Base-by-base conservation (phyloP, 2,113 vertebrate species). In the Lethenteron camtschaticum region DNA sequence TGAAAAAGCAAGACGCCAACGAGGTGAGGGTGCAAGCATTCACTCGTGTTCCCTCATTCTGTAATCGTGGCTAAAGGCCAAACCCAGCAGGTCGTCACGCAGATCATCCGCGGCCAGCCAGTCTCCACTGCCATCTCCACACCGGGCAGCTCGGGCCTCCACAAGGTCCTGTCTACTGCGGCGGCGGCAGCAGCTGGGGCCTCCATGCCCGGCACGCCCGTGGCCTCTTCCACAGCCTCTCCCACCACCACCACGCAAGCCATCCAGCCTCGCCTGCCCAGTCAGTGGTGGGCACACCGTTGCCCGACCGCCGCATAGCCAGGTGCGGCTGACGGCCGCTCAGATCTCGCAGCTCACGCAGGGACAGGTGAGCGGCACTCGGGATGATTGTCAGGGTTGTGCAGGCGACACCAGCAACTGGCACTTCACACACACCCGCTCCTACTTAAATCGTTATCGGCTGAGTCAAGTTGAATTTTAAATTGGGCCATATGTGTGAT, bases 251-350 rank as follows among this genome's bases (percentile, higher is more conserved):
- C 63, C 10, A n/a, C n/a, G 63, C 63, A 66, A 10, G n/a, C n/a
- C n/a, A n/a, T 20, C n/a, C 63, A 66, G 10, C 9, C 63, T 16
- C 20, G n/a, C 9, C 63, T 66, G n/a, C 63, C 63, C n/a, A 1
- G 9, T 83, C 0, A 83, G 78, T 1, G 81, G 75, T 16, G 68
- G 58, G 69, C 9, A 41, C 66, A 56, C 70, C 24, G 55, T 60
- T 57, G 12, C 71, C 12, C 84, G 89, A 6, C 87, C 90, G 0
- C 92, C 94, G 71, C 95, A 99, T 78, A 92, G 95, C 18, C 92
- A 99, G 73, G 95, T 99, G 71, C 96, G 95, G 71, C 89, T 99
- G 41, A 99, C 95, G 2, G 87, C 96, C 87, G 90, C 92, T 11
- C 95, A 99, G 68, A 89, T 99, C 72, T 88, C 88, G 1, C 92